Conservation (phyloP, 2,113 vertebrate species). For the Cynopterus brachyotis region DNA sequence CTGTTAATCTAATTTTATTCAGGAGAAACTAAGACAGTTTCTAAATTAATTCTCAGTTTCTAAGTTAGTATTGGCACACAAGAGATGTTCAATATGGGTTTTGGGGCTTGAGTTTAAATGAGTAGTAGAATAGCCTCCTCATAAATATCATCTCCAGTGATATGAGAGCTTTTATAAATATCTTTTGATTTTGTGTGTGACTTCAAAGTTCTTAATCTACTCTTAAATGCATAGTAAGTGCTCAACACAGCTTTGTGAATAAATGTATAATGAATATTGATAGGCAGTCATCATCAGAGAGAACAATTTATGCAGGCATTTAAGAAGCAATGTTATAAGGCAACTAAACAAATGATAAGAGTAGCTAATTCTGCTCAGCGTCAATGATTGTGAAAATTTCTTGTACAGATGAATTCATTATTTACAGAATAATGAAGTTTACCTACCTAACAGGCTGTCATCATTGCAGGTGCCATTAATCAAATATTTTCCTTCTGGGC, state of each 20-base stretch:
- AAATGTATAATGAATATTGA: background rate
- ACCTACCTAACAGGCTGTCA: slow-evolving; percentile 89
- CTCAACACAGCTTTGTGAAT: background rate
- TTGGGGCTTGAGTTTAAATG: background rate
- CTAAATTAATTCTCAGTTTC: background rate
- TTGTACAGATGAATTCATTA: background rate
- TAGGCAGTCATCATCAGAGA: background rate
- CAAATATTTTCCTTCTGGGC: slow-evolving; percentile 95
- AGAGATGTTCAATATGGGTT: background rate
- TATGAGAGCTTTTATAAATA: background rate
- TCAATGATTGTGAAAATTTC: background rate
- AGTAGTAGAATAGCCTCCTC: background rate
- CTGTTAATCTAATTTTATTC: background rate
- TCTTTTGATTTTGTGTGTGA: background rate
- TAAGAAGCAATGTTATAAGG: background rate
- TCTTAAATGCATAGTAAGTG: background rate
- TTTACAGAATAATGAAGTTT: background rate
- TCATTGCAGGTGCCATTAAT: slow-evolving; percentile 94
- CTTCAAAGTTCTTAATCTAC: background rate
- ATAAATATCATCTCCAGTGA: background rate
- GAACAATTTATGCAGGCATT: background rate
- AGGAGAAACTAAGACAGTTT: background rate
- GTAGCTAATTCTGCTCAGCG: background rate
- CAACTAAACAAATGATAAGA: background rate
- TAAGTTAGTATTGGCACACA: background rate